Percentiles rank a stretch among this genome's conserved stretches.
These are phyloP conservation scores for Nematopogon swammerdamellus DNA, from an alignment of 2,888 invertebrate species.

Conservation along the genomic window DNA sequence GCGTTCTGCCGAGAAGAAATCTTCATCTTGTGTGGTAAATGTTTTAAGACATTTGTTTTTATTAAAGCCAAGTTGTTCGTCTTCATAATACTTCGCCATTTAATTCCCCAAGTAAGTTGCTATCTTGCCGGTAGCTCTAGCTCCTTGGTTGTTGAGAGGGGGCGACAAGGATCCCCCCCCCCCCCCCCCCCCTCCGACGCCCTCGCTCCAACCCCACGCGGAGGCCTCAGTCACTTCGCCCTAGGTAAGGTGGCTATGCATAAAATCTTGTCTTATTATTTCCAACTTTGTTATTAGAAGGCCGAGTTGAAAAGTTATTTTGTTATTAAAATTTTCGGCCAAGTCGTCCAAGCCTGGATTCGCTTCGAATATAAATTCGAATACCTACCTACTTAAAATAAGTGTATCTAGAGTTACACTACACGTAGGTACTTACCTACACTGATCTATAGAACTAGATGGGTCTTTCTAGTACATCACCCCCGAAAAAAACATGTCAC, in stretches of 20 bases:
- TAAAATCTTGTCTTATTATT: slow-evolving; percentile 57
- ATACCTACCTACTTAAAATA: no score
- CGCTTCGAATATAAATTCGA: no score
- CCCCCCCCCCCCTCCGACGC: slow-evolving; percentile 18
- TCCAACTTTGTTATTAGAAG: slow-evolving; percentile 53
- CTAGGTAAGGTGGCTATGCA: slow-evolving; percentile 27
- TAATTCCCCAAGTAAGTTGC: slow-evolving; percentile 25
- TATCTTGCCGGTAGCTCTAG: no score
- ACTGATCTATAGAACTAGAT: no score
- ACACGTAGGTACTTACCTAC: no score
- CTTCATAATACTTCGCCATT: slow-evolving; percentile 50
- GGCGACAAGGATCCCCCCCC: slow-evolving; percentile 42
- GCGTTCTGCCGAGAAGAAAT: neutral
- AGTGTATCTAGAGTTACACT: no score
- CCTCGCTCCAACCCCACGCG: no score
- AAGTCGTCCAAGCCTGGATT: no score
- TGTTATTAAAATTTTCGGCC: slow-evolving; percentile 55
- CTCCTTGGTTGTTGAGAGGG: slow-evolving; percentile 35
- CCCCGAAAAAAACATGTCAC: no score
- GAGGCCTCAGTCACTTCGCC: no score
- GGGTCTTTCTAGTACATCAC: no score
- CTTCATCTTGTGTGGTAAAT: slow-evolving; percentile 1
- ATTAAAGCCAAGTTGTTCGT: slow-evolving; percentile 51
- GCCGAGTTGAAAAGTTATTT: slow-evolving; percentile 51
- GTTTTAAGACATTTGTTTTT: slow-evolving; percentile 43